Evolutionary conservation across 1,140 invertebrate species (phyloP), one percentile per base, ranked within the genome.

Genomic region (Ridgeia piscesae): DNA sequence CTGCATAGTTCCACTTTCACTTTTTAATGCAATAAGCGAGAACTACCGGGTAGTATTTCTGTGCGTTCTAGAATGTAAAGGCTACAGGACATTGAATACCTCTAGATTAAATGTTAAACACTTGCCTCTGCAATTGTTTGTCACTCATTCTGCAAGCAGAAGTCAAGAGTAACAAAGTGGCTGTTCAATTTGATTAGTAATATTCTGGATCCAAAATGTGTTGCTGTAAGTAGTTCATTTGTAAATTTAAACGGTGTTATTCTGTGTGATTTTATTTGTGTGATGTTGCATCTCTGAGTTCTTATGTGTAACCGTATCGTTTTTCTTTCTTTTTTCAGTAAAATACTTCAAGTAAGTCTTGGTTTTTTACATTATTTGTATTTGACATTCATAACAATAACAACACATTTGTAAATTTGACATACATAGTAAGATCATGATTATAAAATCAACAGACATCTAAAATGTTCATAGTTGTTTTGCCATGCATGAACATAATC

Each of bases 321-420:
- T 94, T 27, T 93, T 92, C 91, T 93, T 94, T 21, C 48, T 93
- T 93, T 92, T 34, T 93, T 89, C 95, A 96, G 95, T 95, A 92
- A 96, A 95, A 95, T 95, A 95, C 94, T 96, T 96, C 94, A 95
- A 94, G 95, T 95, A 94, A 95, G 95, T 95, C 93, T 93, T 88
- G 34, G n/a, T 11, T 88, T 93, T 31, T 90, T 91, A 90, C 35
- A 14, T 91, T 77, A 91, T 90, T 91, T 50, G 88, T 91, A 17
- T 91, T 91, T 91, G 34, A 91, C 27, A 48, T 35, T 91, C 31
- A 0, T 33, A 42, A n/a, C n/a, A n/a, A n/a, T n/a, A n/a, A n/a
- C n/a, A n/a, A n/a, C n/a, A n/a, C n/a, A n/a, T n/a, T n/a, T n/a
- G n/a, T n/a, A n/a, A n/a, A n/a, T n/a, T 42, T 42, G 4, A 42